A percentile compares a stretch with the other conserved stretches of the same genome.
phyloP scores from a whole-genome alignment of 2,113 vertebrate genomes.

The Tamias sibiricus region DNA sequence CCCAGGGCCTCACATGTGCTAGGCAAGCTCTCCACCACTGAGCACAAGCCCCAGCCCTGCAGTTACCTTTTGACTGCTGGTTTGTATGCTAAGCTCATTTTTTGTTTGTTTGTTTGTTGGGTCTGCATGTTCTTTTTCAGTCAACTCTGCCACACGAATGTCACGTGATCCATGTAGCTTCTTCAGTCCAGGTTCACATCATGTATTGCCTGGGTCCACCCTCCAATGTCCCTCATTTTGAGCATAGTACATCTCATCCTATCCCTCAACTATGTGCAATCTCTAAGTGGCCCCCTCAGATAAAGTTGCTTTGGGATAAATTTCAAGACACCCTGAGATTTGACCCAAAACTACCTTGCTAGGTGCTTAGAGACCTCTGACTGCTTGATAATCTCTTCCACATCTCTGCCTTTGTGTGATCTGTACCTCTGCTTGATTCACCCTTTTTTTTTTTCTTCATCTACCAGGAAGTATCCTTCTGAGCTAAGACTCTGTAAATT shows the following conservation, averaged over 20 bases:
- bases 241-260: not conserved
- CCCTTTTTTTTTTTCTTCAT: constrained; percentile 36
- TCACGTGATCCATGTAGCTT: not conserved
- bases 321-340: constrained; percentile 3
- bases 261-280: not conserved
- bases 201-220: not conserved
- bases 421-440: not conserved
- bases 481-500: constrained; percentile 23
- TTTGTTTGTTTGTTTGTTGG: not conserved
- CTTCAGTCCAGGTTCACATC: not conserved
- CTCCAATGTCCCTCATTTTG: not conserved
- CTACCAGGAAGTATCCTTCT: not conserved
- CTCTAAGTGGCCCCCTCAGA: not conserved
- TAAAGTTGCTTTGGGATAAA: constrained; percentile 10
- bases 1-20: too few relatives aligned
- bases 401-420: not conserved
- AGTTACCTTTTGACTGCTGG: not conserved
- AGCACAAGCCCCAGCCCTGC: not conserved
- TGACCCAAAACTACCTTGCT: not conserved
- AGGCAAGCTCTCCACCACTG: too few relatives aligned
- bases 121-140: not conserved
- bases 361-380: not conserved
- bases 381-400: not conserved
- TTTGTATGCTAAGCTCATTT: constrained; percentile 29
- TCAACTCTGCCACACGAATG: not conserved